Conservation (phyloP, 2,797 vertebrate genomes). For the Semaprochilodus insignis region DNA sequence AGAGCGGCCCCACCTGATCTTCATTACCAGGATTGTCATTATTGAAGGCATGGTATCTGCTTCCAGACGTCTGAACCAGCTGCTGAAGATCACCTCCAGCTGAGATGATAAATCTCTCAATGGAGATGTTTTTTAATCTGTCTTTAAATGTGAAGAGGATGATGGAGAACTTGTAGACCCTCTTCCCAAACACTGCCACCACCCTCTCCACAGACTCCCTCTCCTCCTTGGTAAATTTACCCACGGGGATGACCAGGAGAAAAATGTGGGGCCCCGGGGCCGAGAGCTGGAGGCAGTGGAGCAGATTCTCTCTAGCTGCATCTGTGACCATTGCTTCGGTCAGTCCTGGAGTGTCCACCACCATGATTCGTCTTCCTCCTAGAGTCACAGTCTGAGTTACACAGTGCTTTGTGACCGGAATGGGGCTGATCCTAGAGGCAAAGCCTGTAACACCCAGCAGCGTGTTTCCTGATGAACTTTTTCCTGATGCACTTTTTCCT, state of each 20-base stretch:
- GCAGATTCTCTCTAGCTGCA: neutral
- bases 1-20: neutral
- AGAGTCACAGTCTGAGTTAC: neutral
- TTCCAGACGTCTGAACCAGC: constrained; percentile 14
- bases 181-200: constrained; percentile 1
- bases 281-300: neutral
- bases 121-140: neutral
- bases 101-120: neutral
- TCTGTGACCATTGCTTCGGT: neutral
- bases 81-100: neutral
- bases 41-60: constrained; percentile 13
- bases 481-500: constrained; percentile 7
- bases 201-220: neutral
- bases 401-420: neutral
- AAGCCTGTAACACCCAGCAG: neutral
- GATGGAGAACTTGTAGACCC: neutral
- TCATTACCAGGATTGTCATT: neutral
- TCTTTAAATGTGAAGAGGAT: constrained; percentile 22
- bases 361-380: neutral
- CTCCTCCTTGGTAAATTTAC: constrained; percentile 1
- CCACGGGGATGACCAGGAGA: constrained; percentile 18
- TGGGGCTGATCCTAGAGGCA: neutral
- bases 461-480: constrained; percentile 20
- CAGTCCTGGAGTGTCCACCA: constrained; percentile 26
- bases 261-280: constrained; percentile 26